Evolutionary conservation across 1,140 invertebrate genomes (phyloP).

Genomic region (Zaprionus davidi): DNA sequence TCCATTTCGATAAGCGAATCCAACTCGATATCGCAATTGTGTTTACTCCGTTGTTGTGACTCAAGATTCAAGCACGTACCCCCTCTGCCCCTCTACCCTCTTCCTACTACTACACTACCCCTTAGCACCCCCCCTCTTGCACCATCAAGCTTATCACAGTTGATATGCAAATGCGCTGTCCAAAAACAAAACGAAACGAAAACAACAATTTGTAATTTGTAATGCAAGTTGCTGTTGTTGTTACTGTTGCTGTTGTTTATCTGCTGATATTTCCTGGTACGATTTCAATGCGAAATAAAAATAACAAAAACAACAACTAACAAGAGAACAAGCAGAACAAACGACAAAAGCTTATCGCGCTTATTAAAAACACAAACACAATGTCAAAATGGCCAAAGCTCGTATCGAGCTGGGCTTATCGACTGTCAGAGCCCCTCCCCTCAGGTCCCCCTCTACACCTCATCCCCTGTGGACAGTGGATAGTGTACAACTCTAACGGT

Average conservation of each 20-base stretch:
- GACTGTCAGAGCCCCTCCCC: conserved; percentile 11
- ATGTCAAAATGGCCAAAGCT: conserved; percentile 76
- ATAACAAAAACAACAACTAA: conserved; percentile 17
- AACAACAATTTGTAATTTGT: conserved; percentile 76
- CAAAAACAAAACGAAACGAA: conserved; percentile 56
- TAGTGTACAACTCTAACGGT: conserved; percentile 24
- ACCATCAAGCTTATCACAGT: conserved; percentile 23
- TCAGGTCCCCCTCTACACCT: background rate
- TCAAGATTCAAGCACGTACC: conserved; percentile 23
- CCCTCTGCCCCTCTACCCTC: background rate
- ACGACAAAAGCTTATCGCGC: conserved; percentile 65
- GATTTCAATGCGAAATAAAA: conserved; percentile 64
- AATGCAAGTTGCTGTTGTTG: conserved; percentile 49
- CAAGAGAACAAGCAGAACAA: conserved; percentile 23
- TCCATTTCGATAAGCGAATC: conserved; percentile 32
- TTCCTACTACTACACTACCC: too few species aligned
- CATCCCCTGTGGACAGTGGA: conserved; percentile 4
- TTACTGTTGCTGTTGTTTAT: conserved; percentile 61
- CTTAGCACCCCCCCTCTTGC: too few species aligned
- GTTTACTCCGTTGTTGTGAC: conserved; percentile 28
- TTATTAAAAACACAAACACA: conserved; percentile 81
- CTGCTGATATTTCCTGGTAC: conserved; percentile 79
- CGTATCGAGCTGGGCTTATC: conserved; percentile 68
- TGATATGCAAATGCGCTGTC: conserved; percentile 74
- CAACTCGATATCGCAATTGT: conserved; percentile 41